phyloP scores from a whole-genome alignment of 1,140 invertebrate species.

The Drosophila neocordata region DNA sequence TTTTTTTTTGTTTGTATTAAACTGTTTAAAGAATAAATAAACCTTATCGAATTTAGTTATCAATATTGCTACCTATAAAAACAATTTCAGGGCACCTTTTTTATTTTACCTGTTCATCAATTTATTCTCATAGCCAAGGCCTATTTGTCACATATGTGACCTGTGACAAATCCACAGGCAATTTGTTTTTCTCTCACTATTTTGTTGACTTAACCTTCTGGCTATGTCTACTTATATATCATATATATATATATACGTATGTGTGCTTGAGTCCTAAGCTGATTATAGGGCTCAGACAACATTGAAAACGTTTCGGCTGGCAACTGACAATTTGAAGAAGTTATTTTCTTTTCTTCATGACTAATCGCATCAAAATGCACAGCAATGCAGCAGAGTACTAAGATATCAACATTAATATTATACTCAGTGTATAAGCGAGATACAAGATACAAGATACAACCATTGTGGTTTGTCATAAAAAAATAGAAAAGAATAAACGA shows the following conservation, averaged over 20 bases:
- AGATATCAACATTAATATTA: constrained; percentile 41
- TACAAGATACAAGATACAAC: constrained; percentile 58
- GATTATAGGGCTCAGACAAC: constrained; percentile 37
- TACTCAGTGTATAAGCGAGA: constrained; percentile 31
- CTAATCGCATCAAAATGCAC: constrained; percentile 63
- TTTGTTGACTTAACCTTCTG: constrained; percentile 42
- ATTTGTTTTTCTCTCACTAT: constrained; percentile 38
- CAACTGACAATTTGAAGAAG: constrained; percentile 37
- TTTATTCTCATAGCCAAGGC: neutral
- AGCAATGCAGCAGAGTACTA: constrained; percentile 11
- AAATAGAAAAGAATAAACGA: constrained; percentile 19
- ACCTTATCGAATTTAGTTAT: constrained; percentile 2
- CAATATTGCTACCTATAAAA: constrained; percentile 3
- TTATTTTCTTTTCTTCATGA: constrained; percentile 41
- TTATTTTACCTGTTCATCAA: neutral
- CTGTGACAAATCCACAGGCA: constrained; percentile 3
- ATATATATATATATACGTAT: neutral
- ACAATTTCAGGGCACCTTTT: neutral
- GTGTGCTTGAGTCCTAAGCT: constrained; percentile 33
- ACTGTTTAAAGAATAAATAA: neutral
- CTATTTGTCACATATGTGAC: neutral
- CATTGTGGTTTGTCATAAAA: constrained; percentile 54
- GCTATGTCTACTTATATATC: neutral
- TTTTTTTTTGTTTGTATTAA: neutral
- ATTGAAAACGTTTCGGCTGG: constrained; percentile 23